phyloP scores from a whole-genome alignment of 1,140 invertebrate genomes.

The Carposina sasakii region DNA sequence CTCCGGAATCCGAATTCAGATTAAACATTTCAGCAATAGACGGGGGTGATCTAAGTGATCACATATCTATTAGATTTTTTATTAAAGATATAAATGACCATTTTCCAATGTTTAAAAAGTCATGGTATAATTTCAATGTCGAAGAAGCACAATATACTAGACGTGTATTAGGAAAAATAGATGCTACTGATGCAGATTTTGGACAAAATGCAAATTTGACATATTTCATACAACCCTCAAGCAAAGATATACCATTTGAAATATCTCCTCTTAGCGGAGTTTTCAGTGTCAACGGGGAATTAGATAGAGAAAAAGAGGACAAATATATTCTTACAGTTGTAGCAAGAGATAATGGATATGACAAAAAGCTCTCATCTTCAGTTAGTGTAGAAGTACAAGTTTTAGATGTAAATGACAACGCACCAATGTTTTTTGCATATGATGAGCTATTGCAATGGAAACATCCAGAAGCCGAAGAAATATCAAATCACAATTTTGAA shows the following conservation, averaged over 20 bases:
- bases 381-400: conserved; percentile 87
- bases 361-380: conserved; percentile 76
- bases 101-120: conserved; percentile 85
- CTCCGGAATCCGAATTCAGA: conserved; percentile 84
- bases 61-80: conserved; percentile 78
- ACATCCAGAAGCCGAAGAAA: conserved; percentile 63
- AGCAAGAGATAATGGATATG: conserved; percentile 79
- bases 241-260: conserved; percentile 80
- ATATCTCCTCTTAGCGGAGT: conserved; percentile 83
- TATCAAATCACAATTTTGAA: conserved; percentile 71
- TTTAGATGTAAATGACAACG: conserved; percentile 86
- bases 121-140: conserved; percentile 88
- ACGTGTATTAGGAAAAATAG: conserved; percentile 81
- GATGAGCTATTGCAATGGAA: conserved; percentile 73
- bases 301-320: conserved; percentile 85
- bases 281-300: conserved; percentile 81
- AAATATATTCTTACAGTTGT: conserved; percentile 83
- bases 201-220: conserved; percentile 84
- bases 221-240: conserved; percentile 77
- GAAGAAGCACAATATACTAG: conserved; percentile 83
- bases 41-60: conserved; percentile 80
- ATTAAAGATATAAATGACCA: conserved; percentile 91
- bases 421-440: conserved; percentile 81
- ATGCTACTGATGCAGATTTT: conserved; percentile 83
- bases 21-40: conserved; percentile 86